These are phyloP conservation scores for Channa argus DNA, from an alignment of 2,113 vertebrate genomes.

Conservation along the genomic window DNA sequence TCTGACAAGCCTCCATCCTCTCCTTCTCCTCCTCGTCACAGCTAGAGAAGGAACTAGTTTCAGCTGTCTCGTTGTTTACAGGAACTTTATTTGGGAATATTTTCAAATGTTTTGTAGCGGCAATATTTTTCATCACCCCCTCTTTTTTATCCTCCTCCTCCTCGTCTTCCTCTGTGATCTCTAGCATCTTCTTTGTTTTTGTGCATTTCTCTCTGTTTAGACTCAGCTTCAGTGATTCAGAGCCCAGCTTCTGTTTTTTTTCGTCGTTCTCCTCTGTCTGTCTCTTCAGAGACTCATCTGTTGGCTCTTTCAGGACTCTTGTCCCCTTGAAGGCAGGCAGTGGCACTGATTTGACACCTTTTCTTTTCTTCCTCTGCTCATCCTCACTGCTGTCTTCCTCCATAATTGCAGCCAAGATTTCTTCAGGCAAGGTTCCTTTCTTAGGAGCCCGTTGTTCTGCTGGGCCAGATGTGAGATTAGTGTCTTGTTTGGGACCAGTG, in stretches of 20 bases:
- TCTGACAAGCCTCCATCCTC: neutral
- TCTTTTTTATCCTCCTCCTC: neutral
- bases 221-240: neutral
- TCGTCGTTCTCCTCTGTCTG: neutral
- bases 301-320: conserved; percentile 60
- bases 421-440: conserved; percentile 83
- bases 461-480: rapidly evolving
- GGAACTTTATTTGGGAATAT: neutral
- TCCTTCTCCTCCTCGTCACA: conserved; percentile 31
- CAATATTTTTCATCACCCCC: neutral
- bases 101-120: neutral
- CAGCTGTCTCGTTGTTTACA: neutral
- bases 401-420: conserved; percentile 88
- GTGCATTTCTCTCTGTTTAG: neutral
- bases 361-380: conserved; percentile 60
- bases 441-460: conserved; percentile 9
- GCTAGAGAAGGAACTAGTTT: conserved; percentile 11
- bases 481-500: neutral
- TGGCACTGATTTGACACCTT: conserved; percentile 11
- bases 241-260: conserved; percentile 17
- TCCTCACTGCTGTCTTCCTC: conserved; percentile 73
- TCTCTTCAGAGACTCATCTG: neutral
- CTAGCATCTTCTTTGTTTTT: conserved; percentile 8
- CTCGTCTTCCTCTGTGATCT: conserved; percentile 30
- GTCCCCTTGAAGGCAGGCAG: conserved; percentile 89